Evolutionary conservation across 1,140 invertebrate genomes (phyloP).

Genomic region (Caenorhabditis latens): DNA sequence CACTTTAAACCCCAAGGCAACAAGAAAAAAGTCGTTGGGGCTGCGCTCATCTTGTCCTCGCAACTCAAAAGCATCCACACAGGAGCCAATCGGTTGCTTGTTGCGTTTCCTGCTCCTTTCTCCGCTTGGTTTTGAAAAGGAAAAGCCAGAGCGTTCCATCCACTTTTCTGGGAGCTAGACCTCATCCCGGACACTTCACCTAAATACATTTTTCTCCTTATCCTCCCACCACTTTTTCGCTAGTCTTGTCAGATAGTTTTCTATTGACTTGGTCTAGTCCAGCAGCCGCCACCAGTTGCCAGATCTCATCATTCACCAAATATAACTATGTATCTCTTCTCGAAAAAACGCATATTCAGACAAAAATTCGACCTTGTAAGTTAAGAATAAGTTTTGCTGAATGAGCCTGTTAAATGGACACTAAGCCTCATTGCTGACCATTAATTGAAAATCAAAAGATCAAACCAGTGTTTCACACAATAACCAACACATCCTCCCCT

Average conservation of each 20-base stretch:
- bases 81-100: background rate
- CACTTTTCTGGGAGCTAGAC: background rate
- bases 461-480: slow-evolving; percentile 26
- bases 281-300: slow-evolving; percentile 6
- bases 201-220: slow-evolving; percentile 36
- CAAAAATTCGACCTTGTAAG: slow-evolving; percentile 59
- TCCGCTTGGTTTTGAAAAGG: slow-evolving; percentile 26
- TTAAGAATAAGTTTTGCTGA: background rate
- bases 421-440: too few species aligned
- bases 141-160: slow-evolving; percentile 43
- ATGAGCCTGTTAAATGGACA: too few species aligned
- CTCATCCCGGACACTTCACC: slow-evolving; percentile 31
- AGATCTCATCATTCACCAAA: slow-evolving; percentile 47
- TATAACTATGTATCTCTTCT: slow-evolving; percentile 54
- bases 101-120: slow-evolving; percentile 4
- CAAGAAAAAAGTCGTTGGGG: slow-evolving; percentile 20
- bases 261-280: slow-evolving; percentile 53
- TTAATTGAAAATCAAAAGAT: background rate
- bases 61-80: slow-evolving; percentile 2
- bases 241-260: slow-evolving; percentile 55
- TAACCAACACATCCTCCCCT: background rate
- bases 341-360: slow-evolving; percentile 54
- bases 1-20: slow-evolving; percentile 15
- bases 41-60: background rate
- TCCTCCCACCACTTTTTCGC: slow-evolving; percentile 46